phyloP scores from a whole-genome alignment of 1,140 invertebrate species.

The Nephila pilipes region DNA sequence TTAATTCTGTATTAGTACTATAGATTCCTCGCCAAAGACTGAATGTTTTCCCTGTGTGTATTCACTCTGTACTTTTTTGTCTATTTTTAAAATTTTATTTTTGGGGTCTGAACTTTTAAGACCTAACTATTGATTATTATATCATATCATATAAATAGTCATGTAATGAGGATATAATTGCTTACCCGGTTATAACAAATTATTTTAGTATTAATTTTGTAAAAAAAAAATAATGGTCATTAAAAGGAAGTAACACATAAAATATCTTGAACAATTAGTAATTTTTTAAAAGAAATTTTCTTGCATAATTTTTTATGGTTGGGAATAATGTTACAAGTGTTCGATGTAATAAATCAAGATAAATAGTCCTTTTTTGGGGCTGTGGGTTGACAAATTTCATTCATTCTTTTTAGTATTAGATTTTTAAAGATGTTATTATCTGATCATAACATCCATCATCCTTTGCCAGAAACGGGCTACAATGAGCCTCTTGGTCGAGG shows the following conservation, averaged over 20 bases:
- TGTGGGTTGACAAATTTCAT: background rate
- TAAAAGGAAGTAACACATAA: background rate
- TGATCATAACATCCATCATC: conserved; percentile 46
- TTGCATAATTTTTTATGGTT: background rate
- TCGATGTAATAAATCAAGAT: background rate
- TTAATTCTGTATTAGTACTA: conserved; percentile 27
- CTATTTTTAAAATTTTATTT: background rate
- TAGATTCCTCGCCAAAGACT: conserved; percentile 60
- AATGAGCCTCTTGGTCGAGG: conserved; percentile 60
- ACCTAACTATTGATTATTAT: conserved; percentile 11
- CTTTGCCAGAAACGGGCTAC: conserved; percentile 52
- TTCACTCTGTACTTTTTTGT: background rate
- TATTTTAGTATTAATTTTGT: conserved; percentile 26
- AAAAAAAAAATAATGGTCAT: background rate
- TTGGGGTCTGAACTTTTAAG: background rate
- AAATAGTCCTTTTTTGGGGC: background rate
- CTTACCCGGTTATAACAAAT: background rate
- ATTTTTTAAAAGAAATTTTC: background rate
- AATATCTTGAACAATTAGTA: background rate
- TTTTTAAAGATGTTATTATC: conserved; percentile 2
- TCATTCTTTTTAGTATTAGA: conserved; percentile 30
- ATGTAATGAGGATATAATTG: background rate
- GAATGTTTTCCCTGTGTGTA: background rate
- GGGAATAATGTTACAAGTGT: background rate
- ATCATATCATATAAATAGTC: conserved; percentile 14